Evolutionary conservation across 2,888 invertebrate species (phyloP), one percentile per base, ranked within the genome.

Genomic region (Uloborus plumipes): DNA sequence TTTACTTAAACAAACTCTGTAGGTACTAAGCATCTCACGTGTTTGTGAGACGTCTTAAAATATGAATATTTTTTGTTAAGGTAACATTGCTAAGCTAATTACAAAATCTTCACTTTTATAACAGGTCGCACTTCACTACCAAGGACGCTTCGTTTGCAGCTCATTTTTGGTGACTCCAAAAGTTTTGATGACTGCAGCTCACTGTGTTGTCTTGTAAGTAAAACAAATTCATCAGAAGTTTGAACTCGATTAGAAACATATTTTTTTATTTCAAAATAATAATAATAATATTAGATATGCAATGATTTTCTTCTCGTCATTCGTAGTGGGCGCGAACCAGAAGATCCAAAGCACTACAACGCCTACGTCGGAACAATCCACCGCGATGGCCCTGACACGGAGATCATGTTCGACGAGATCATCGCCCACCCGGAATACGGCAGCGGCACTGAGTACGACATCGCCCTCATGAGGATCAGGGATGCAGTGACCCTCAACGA

Each of bases 161-260:
- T 73, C 84, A 14, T 78, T 78, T 39, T 50, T 84, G 26, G 47
- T 84, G 11, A 78, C 78, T 13, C 84, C 84, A 14, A 73, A 65
- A 47, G 70, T 78, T 0, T 20, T 84, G 7, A 78, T 84, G 84
- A 84, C 84, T 26, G 84, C 84, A 20, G 84, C 84, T n/a, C 84
- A 84, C 39, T 84, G 84, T 13, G 84, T 84, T 6, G 84, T 84
- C 11, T 79, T 84, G 84, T 84, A 78, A 84, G 84, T 78, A 55
- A 55, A 55, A 55, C 16, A 3, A 53, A 53, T 3, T 55, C 16
- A 55, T 6, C 4, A 55, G 11, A 7, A 39, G 18, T 55, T 9
- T 7, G 13, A 15, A 15, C 16, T n/a, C 11, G 55, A 55, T 9
- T 9, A 20, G 9, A 55, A 18, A 18, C n/a, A n/a, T n/a, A 55